phyloP scores from a whole-genome alignment of 2,888 invertebrate species.

The Ennomos erosarius region DNA sequence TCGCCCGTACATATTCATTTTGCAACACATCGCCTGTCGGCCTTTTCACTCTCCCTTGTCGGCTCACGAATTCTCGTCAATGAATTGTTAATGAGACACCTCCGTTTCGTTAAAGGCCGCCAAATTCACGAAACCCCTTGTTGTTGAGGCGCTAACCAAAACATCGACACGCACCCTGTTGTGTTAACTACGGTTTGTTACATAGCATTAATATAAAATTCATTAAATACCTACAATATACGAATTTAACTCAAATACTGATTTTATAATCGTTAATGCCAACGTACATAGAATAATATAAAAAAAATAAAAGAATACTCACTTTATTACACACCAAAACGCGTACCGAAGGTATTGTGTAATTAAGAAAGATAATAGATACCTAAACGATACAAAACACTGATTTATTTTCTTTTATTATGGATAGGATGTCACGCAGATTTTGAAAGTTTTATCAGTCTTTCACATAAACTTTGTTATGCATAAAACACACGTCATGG shows the following conservation, averaged over 20 bases:
- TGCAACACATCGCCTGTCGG: constrained; percentile 81
- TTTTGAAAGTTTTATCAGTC: constrained; percentile 42
- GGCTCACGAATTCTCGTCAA: constrained; percentile 72
- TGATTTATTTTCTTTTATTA: neutral
- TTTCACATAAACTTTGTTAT: constrained; percentile 11
- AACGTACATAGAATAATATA: no score
- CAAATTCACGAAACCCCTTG: constrained; percentile 70
- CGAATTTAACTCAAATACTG: no score
- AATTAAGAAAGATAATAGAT: no score
- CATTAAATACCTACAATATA: no score
- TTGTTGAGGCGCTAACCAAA: constrained; percentile 72
- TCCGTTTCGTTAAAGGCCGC: constrained; percentile 81
- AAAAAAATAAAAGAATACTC: no score
- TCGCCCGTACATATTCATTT: constrained; percentile 84
- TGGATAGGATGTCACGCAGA: no score
- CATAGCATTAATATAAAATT: no score
- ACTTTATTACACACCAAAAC: no score
- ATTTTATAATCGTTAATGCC: no score
- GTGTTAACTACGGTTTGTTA: constrained; percentile 28
- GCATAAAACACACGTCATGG: constrained; percentile 51
- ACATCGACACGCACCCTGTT: constrained; percentile 67
- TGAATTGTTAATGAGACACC: constrained; percentile 77
- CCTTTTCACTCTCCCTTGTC: constrained; percentile 73
- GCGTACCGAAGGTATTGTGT: no score
- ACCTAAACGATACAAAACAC: no score